phyloP scores from a whole-genome alignment of 1,140 invertebrate genomes.

The Diachasma alloeum region DNA sequence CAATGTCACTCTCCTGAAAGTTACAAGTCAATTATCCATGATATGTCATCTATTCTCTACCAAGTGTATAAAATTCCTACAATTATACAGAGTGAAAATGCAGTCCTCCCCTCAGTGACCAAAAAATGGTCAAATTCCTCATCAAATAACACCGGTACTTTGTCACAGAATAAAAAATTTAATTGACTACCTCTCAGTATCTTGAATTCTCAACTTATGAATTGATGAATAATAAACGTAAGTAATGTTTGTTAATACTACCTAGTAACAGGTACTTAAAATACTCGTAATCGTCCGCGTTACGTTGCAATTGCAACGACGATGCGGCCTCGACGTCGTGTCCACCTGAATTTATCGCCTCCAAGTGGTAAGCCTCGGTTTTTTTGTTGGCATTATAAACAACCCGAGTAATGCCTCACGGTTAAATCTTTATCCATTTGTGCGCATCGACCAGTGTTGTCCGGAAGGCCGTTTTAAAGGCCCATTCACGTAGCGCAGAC shows the following conservation, averaged over 20 bases:
- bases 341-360: slow-evolving; percentile 49
- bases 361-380: background rate
- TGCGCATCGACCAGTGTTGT: background rate
- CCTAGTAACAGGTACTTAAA: background rate
- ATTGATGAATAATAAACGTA: background rate
- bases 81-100: no score
- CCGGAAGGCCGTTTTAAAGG: slow-evolving; percentile 31
- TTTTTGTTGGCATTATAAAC: background rate
- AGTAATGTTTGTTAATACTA: background rate
- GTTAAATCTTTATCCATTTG: slow-evolving; percentile 19
- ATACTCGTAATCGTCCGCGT: slow-evolving; percentile 32
- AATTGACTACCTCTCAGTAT: no score
- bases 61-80: no score
- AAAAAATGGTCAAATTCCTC: no score
- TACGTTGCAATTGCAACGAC: slow-evolving; percentile 34
- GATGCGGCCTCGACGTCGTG: slow-evolving; percentile 46
- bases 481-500: slow-evolving; percentile 32
- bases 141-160: no score
- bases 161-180: no score
- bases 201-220: background rate
- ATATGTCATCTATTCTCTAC: no score
- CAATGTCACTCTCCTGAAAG: no score
- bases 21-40: no score
- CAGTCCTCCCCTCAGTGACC: no score
- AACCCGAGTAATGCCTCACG: slow-evolving; percentile 13